phyloP scores from a whole-genome alignment of 2,888 invertebrate genomes.

The Acanthococcus lagerstroemiae region DNA sequence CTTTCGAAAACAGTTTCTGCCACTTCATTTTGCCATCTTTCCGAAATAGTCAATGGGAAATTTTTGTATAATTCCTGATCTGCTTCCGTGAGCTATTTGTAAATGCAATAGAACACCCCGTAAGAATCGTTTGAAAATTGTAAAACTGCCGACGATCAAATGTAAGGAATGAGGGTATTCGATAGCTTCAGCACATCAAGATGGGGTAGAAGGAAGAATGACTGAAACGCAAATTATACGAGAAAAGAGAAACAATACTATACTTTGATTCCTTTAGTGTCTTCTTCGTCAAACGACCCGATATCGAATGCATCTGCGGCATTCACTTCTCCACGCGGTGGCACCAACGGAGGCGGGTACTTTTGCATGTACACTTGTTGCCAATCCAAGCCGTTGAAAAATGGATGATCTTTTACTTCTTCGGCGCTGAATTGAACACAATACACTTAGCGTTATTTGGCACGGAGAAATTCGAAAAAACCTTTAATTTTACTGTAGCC shows the following conservation, averaged over 20 bases:
- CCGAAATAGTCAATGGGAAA: conserved; percentile 96
- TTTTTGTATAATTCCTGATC: conserved; percentile 98
- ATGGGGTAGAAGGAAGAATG: neutral
- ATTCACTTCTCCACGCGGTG: conserved; percentile 97
- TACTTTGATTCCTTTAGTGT: conserved; percentile 96
- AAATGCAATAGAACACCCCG: neutral
- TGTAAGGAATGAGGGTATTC: no score
- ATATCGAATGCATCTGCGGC: conserved; percentile 99
- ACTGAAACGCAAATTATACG: neutral
- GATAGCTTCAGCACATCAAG: no score
- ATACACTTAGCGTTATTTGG: no score
- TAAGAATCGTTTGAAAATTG: no score
- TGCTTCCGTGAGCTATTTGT: conserved; percentile 73
- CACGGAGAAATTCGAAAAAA: no score
- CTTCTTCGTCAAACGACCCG: conserved; percentile 99
- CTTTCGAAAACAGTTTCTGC: conserved; percentile 98
- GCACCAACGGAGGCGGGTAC: conserved; percentile 95
- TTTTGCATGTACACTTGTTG: conserved; percentile 97
- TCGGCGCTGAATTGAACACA: conserved; percentile 59
- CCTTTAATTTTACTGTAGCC: no score
- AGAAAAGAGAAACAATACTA: neutral
- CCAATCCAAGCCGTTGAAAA: conserved; percentile 98
- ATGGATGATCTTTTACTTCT: conserved; percentile 94
- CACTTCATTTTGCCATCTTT: conserved; percentile 98
- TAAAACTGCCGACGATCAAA: no score